Percentiles rank a stretch among this genome's conserved stretches.
Conservation (phyloP, 2,113 vertebrate species). For the Todiramphus chloris region DNA sequence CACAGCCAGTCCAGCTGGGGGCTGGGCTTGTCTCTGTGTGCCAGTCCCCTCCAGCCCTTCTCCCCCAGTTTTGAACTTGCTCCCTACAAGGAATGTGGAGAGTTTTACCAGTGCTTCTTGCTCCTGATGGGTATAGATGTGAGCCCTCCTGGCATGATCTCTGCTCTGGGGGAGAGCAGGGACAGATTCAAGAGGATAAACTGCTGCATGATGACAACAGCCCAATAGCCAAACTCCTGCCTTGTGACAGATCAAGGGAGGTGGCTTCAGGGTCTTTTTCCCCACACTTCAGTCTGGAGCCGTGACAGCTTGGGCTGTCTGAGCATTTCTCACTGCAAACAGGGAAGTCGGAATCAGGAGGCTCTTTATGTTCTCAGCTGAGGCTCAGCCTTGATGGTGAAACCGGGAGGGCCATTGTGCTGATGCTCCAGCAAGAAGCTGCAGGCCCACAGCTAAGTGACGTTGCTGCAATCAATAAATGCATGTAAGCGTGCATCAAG, state of each 20-base stretch:
- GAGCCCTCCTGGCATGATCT: background rate
- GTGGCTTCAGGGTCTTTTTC: background rate
- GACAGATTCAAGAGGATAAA: background rate
- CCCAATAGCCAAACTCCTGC: background rate
- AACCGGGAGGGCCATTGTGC: rapidly evolving
- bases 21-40: background rate
- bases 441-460: background rate
- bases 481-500: rapidly evolving
- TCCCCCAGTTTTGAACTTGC: background rate
- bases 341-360: background rate
- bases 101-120: background rate
- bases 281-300: background rate
- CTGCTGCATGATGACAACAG: background rate
- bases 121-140: background rate
- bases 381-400: background rate
- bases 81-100: background rate
- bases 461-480: background rate
- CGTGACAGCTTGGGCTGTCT: background rate
- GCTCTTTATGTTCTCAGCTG: background rate
- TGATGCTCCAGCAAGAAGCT: rapidly evolving
- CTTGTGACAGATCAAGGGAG: background rate
- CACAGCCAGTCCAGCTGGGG: background rate
- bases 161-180: background rate
- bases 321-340: background rate
- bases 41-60: background rate